Conservation (phyloP, 2,113 vertebrate species). For the Nanorana parkeri region DNA sequence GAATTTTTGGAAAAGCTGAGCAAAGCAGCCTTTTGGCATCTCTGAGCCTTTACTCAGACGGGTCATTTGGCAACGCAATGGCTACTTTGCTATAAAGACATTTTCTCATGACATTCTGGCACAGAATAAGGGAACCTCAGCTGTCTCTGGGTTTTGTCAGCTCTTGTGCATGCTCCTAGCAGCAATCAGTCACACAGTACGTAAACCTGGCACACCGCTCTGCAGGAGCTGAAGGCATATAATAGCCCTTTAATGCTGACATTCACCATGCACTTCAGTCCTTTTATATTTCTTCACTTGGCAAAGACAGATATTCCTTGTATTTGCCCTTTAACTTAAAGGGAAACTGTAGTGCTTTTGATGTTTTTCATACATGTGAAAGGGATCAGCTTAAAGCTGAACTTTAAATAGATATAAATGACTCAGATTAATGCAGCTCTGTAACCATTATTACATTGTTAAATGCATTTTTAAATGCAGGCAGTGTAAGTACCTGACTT, state of each 20-base stretch:
- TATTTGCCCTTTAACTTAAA: too few relatives aligned
- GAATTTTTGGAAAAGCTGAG: constrained; percentile 29
- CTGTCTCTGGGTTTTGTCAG: constrained; percentile 49
- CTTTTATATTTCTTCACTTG: not conserved
- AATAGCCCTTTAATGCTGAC: constrained; percentile 2
- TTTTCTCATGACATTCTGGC: constrained; percentile 55
- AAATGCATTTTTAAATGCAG: too few relatives aligned
- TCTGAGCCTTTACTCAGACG: not conserved
- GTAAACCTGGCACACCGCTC: constrained; percentile 26
- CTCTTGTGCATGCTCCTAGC: not conserved
- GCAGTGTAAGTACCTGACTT: too few relatives aligned
- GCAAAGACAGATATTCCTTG: not conserved
- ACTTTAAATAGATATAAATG: too few relatives aligned
- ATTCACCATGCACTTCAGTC: constrained; percentile 6
- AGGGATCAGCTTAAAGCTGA: too few relatives aligned
- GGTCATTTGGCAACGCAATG: constrained; percentile 37
- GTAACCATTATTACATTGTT: too few relatives aligned
- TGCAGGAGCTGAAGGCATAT: not conserved
- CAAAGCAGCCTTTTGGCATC: constrained; percentile 6
- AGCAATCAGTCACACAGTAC: constrained; percentile 44
- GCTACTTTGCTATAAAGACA: constrained; percentile 39
- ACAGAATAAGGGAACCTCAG: constrained; percentile 22
- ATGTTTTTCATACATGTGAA: too few relatives aligned
- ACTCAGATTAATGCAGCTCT: too few relatives aligned
- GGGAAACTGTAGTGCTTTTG: too few relatives aligned